Evolutionary conservation across 2,797 vertebrate genomes (phyloP).

Genomic region (Carcharodon carcharias): DNA sequence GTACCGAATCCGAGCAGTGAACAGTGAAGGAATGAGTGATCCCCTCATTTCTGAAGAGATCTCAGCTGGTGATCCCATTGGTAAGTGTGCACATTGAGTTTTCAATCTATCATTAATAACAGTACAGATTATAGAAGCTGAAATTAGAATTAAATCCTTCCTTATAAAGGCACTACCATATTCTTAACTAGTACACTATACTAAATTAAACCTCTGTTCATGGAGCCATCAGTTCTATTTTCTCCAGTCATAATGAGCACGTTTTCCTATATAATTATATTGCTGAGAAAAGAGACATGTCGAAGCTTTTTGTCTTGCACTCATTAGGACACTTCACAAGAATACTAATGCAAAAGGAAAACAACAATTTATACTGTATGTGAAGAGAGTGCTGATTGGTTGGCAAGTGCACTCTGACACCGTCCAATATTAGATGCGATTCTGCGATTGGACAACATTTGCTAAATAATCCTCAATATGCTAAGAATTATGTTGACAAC

Average conservation of each 20-base stretch:
- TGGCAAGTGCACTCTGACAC: no score
- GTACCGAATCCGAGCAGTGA: constrained; percentile 56
- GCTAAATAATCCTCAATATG: no score
- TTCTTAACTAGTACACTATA: neutral
- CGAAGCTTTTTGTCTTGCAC: no score
- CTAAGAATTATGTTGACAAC: no score
- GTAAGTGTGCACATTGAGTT: constrained; percentile 45
- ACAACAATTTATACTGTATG: no score
- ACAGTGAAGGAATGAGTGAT: constrained; percentile 53
- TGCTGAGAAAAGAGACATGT: no score
- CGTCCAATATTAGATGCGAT: no score
- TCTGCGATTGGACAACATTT: no score
- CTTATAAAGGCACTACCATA: neutral
- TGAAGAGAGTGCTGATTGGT: no score
- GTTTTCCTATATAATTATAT: neutral
- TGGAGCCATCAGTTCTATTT: neutral
- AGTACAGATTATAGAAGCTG: neutral
- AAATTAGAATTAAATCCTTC: neutral
- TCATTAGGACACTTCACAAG: no score
- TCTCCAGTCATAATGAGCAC: neutral
- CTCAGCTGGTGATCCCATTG: constrained; percentile 53
- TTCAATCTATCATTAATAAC: neutral
- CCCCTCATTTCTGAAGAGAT: constrained; percentile 56
- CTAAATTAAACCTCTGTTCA: neutral
- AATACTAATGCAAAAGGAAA: no score